Percentiles rank a stretch among this genome's conserved stretches.
phyloP scores from a whole-genome alignment of 92 coral and sea anemone species.

The Palythoa caribaeorum region DNA sequence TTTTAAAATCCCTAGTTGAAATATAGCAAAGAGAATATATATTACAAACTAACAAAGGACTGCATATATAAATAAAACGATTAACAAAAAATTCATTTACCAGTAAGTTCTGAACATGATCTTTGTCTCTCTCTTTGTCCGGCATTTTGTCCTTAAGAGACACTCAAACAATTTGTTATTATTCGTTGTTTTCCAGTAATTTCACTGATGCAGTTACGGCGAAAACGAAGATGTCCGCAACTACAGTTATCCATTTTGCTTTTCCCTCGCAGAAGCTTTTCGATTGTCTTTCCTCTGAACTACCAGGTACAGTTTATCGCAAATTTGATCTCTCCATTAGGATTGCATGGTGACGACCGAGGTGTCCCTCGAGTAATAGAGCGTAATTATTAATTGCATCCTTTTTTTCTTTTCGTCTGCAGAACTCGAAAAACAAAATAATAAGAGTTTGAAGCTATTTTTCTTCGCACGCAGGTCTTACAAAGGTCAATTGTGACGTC shows the following conservation, averaged over 20 bases:
- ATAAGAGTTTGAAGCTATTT: background rate
- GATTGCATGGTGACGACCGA: background rate
- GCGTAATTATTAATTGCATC: constrained; percentile 40
- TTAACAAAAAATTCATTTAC: background rate
- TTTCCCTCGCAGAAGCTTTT: background rate
- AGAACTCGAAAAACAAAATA: background rate
- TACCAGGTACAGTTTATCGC: background rate
- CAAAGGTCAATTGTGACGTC: constrained; percentile 33
- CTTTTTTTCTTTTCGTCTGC: background rate
- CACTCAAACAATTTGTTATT: background rate
- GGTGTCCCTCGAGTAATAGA: constrained; percentile 3
- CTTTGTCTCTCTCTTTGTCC: constrained; percentile 46
- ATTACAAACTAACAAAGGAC: background rate
- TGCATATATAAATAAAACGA: background rate
- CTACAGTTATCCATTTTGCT: constrained; percentile 10
- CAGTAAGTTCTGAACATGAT: constrained; percentile 40
- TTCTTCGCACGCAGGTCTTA: constrained; percentile 20
- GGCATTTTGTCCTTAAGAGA: constrained; percentile 23
- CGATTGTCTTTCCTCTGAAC: background rate
- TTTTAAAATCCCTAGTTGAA: background rate
- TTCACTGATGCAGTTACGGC: background rate
- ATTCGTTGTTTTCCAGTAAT: background rate
- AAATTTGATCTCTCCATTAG: background rate
- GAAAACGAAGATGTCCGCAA: constrained; percentile 3
- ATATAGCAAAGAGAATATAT: background rate